These are phyloP conservation scores for Enteromius argenteus DNA, from an alignment of 2,797 vertebrate species.

Conservation along the genomic window DNA sequence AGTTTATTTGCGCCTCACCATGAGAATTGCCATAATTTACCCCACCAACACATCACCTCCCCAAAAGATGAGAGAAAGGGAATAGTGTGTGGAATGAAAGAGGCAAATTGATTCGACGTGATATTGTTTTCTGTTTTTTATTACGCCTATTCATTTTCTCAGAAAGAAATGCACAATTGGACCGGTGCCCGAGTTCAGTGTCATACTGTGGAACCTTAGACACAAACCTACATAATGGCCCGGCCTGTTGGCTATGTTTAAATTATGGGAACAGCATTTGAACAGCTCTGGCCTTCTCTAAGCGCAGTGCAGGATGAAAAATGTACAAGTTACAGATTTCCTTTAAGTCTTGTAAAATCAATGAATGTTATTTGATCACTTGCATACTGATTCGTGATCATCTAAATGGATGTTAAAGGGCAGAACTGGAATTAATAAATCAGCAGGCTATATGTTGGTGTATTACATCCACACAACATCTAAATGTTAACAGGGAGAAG, in stretches of 20 bases:
- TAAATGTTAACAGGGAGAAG: neutral
- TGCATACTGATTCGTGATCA: neutral
- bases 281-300: conserved; percentile 10
- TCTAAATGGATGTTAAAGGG: neutral
- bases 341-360: no score
- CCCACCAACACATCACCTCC: conserved; percentile 74
- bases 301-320: neutral
- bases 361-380: neutral
- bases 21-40: conserved; percentile 88
- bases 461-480: neutral
- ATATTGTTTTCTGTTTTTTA: conserved; percentile 76
- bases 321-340: neutral
- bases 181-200: conserved; percentile 27
- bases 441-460: neutral
- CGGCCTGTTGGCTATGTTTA: conserved; percentile 39
- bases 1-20: conserved; percentile 86
- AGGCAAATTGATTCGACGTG: conserved; percentile 74
- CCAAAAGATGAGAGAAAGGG: conserved; percentile 77
- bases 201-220: conserved; percentile 37
- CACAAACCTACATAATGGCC: conserved; percentile 38
- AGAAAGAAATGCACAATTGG: conserved; percentile 51
- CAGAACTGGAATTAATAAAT: neutral
- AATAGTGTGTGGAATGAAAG: conserved; percentile 73
- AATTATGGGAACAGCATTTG: conserved; percentile 40
- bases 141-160: conserved; percentile 58